These are phyloP conservation scores for Zaprionus taronus DNA, from an alignment of 1,140 invertebrate genomes.

Conservation along the genomic window DNA sequence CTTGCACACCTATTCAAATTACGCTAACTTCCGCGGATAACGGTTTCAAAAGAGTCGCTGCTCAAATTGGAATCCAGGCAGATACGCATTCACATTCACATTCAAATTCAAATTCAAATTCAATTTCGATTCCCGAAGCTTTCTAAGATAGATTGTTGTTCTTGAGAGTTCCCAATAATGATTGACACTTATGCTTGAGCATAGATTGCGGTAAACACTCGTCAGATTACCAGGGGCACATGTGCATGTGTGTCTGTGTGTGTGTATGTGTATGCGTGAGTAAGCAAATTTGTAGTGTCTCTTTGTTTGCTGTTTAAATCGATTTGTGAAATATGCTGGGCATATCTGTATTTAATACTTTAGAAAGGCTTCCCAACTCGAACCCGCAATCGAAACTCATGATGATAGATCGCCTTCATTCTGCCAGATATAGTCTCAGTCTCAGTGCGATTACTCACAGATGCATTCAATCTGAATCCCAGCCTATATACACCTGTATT, in stretches of 20 bases:
- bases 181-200: constrained; percentile 6
- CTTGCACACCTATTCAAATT: constrained; percentile 1
- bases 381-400: not conserved
- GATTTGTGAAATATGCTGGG: not conserved
- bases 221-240: not conserved
- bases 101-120: not conserved
- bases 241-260: not conserved
- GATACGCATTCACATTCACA: not conserved
- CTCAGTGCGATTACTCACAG: not conserved
- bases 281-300: constrained; percentile 5
- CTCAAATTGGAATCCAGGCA: not conserved
- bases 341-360: not conserved
- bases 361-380: not conserved
- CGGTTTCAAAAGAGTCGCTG: not conserved
- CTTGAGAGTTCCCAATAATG: not conserved
- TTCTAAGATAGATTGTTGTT: not conserved
- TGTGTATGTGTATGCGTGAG: not conserved
- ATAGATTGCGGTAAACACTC: constrained; percentile 6
- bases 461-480: no score
- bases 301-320: not conserved
- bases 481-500: no score
- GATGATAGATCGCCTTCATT: not conserved
- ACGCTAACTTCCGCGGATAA: not conserved
- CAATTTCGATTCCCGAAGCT: not conserved
- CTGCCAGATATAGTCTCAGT: not conserved